phyloP scores from a whole-genome alignment of 2,888 invertebrate species.

The Drosophila seclusa region DNA sequence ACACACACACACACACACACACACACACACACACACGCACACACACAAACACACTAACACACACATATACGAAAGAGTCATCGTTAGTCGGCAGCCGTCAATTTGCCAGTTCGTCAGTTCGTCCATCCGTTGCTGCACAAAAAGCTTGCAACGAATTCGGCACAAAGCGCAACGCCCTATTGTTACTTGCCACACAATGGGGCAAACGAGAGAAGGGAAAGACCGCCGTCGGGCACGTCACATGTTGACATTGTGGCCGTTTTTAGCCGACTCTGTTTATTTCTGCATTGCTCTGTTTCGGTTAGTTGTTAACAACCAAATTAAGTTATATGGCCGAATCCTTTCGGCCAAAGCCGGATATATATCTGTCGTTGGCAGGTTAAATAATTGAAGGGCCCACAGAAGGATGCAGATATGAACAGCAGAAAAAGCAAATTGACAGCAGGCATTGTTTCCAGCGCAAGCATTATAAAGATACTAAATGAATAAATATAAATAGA shows the following conservation, averaged over 20 bases:
- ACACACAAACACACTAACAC: conserved; percentile 1
- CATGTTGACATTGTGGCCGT: conserved; percentile 55
- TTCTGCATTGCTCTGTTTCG: conserved; percentile 48
- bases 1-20: neutral
- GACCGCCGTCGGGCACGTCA: conserved; percentile 31
- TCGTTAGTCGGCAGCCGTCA: conserved; percentile 31
- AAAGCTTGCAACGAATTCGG: conserved; percentile 33
- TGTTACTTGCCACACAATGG: conserved; percentile 31
- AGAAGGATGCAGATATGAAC: neutral
- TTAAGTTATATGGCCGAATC: conserved; percentile 65
- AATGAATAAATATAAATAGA: conserved; percentile 1
- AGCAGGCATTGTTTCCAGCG: conserved; percentile 3
- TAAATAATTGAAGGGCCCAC: conserved; percentile 16
- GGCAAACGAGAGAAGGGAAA: no score
- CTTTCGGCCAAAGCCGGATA: conserved; percentile 15
- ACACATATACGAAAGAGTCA: neutral
- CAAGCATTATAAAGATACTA: neutral
- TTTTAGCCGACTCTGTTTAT: conserved; percentile 29
- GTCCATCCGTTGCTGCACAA: conserved; percentile 31
- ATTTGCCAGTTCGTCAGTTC: conserved; percentile 51
- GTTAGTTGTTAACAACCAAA: conserved; percentile 68
- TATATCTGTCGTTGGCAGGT: conserved; percentile 3
- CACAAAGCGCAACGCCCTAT: conserved; percentile 56
- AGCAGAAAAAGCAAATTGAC: conserved; percentile 7
- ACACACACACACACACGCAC: no score